Conservation (phyloP, 2,797 vertebrate species). For the Enoplosus armatus region DNA sequence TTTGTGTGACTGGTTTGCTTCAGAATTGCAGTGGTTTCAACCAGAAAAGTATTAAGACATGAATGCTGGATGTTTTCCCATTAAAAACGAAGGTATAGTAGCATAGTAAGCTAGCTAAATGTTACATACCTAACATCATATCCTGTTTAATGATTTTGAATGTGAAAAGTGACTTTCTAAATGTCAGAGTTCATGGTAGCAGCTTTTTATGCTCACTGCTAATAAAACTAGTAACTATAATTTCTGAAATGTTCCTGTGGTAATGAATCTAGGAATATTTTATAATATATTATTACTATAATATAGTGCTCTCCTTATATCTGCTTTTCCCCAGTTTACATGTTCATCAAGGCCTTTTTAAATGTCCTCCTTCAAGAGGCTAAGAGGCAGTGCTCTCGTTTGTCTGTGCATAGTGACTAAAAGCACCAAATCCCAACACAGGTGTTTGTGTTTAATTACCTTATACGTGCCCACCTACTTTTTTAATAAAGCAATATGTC, state of each 20-base stretch:
- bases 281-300: too few relatives aligned
- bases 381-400: background rate
- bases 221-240: too few relatives aligned
- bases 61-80: background rate
- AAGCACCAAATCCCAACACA: background rate
- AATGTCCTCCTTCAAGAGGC: too few relatives aligned
- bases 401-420: background rate
- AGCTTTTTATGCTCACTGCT: background rate
- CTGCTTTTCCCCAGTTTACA: background rate
- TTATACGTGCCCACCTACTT: background rate
- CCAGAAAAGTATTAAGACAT: background rate
- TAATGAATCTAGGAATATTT: background rate
- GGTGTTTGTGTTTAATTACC: background rate
- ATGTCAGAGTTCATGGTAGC: background rate
- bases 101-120: background rate
- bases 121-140: background rate
- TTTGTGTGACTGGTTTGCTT: background rate
- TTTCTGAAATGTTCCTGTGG: too few relatives aligned
- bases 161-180: background rate
- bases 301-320: background rate
- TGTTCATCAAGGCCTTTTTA: background rate
- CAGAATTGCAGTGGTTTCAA: background rate
- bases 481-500: background rate
- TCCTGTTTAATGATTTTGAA: background rate
- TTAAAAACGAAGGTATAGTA: background rate